Percentiles rank a stretch among this genome's conserved stretches.
Conservation (phyloP, 2,888 invertebrate species). For the Abscondita cerata region DNA sequence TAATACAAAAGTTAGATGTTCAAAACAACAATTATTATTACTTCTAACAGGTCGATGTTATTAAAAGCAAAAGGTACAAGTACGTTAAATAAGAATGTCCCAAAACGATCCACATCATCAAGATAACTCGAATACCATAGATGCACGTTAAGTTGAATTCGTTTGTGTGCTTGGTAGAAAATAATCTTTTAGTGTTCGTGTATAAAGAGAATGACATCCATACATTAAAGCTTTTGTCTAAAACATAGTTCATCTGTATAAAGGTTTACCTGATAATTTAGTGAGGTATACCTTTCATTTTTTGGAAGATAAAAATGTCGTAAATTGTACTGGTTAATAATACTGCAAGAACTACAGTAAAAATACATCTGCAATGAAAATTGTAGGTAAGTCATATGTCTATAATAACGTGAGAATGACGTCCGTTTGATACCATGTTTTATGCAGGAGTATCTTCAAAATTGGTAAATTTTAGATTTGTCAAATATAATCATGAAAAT, state of each 20-base stretch:
- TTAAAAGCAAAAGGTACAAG: conserved; percentile 25
- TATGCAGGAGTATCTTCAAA: too few relatives aligned
- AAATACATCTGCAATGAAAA: conserved; percentile 12
- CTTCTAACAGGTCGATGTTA: conserved; percentile 25
- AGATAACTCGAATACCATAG: conserved; percentile 57
- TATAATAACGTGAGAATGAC: too few relatives aligned
- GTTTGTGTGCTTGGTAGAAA: conserved; percentile 52
- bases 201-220: conserved; percentile 53
- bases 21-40: too few relatives aligned
- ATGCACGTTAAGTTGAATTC: conserved; percentile 49
- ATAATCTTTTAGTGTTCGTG: conserved; percentile 55
- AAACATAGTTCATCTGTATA: neutral
- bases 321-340: conserved; percentile 29
- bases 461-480: too few relatives aligned
- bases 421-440: too few relatives aligned
- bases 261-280: neutral
- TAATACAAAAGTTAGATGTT: too few relatives aligned
- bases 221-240: conserved; percentile 18
- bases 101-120: conserved; percentile 59
- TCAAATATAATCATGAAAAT: too few relatives aligned
- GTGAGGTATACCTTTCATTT: conserved; percentile 16
- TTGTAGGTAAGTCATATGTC: too few relatives aligned
- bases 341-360: conserved; percentile 3
- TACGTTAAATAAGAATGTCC: conserved; percentile 53
- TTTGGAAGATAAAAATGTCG: conserved; percentile 32